Evolutionary conservation across 2,888 invertebrate species (phyloP), one percentile per base, ranked within the genome.

Genomic region (Thelaira solivaga): DNA sequence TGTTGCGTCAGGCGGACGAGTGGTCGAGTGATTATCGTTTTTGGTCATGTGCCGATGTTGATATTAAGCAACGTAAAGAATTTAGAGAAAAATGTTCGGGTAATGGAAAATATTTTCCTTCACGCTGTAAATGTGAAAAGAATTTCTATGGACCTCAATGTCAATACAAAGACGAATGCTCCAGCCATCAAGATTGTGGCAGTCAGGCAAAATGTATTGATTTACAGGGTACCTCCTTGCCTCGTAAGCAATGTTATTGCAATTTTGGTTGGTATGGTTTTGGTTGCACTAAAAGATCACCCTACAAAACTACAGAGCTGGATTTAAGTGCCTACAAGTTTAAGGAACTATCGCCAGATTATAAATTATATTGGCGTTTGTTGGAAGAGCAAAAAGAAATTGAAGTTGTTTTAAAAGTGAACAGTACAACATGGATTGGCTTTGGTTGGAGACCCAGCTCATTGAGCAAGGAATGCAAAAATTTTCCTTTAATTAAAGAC

Each of bases 31-130:
- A 91, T 83, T 98, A 97, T 89, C 90, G 94, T 80, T 98, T 98
- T 90, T 97, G 97, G 96, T 97, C 97, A 0, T 98, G 98, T 86
- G 95, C 97, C 2, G 98, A 98, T 89, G 94, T 98, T 65, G 96
- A 97, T 85, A 95, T 98, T 76, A 90, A 92, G 80, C 87, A 83
- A 92, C 94, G 93, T 59, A 94, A 93, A 86, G 91, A 92, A 43
- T 96, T 94, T 89, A 92, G 93, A 80, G 96, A 97, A 88, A 92
- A 92, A 1, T 98, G 98, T 87, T 95, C 94, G 57, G 94, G 94
- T 1, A 94, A 95, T 85, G 98, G 98, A 3, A 93, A 93, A 88
- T 93, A 93, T 89, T 92, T 94, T 84, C 90, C 94, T 36, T 94
- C 93, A 3, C 92, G 94, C 31, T 96, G 96, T 85, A 94, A 94